A percentile compares a stretch with the other conserved stretches of the same genome.
Conservation (phyloP, 2,888 invertebrate genomes). For the Trisateles emortualis region DNA sequence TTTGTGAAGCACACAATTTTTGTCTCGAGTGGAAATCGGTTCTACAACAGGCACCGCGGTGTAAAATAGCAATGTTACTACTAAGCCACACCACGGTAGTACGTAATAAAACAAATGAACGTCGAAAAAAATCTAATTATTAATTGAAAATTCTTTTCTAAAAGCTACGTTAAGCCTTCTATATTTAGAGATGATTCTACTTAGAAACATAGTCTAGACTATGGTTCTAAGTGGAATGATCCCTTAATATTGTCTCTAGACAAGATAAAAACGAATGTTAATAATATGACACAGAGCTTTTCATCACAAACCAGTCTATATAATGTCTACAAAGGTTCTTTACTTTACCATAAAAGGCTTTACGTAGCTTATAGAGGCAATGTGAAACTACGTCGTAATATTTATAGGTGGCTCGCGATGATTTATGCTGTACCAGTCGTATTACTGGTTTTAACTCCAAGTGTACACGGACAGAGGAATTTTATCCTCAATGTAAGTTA, state of each 20-base stretch:
- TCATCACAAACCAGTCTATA: constrained; percentile 35
- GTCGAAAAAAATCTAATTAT: too few relatives aligned
- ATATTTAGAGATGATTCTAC: too few relatives aligned
- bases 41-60: too few relatives aligned
- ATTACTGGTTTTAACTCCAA: constrained; percentile 9
- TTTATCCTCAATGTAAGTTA: background rate
- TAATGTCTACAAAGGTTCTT: constrained; percentile 41
- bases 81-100: too few relatives aligned
- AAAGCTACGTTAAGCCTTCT: too few relatives aligned
- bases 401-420: constrained; percentile 38
- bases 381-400: constrained; percentile 36
- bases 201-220: too few relatives aligned
- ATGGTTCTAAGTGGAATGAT: too few relatives aligned
- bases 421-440: constrained; percentile 34
- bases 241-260: background rate
- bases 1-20: too few relatives aligned
- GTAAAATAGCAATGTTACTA: too few relatives aligned
- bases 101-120: too few relatives aligned
- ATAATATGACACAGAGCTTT: constrained; percentile 22
- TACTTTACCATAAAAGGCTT: constrained; percentile 37
- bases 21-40: too few relatives aligned
- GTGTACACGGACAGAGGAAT: background rate
- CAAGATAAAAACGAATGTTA: constrained; percentile 3
- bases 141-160: too few relatives aligned
- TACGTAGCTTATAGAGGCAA: constrained; percentile 17